Conservation (phyloP, 2,888 invertebrate genomes). For the Scaptomyza cyrtandrae region DNA sequence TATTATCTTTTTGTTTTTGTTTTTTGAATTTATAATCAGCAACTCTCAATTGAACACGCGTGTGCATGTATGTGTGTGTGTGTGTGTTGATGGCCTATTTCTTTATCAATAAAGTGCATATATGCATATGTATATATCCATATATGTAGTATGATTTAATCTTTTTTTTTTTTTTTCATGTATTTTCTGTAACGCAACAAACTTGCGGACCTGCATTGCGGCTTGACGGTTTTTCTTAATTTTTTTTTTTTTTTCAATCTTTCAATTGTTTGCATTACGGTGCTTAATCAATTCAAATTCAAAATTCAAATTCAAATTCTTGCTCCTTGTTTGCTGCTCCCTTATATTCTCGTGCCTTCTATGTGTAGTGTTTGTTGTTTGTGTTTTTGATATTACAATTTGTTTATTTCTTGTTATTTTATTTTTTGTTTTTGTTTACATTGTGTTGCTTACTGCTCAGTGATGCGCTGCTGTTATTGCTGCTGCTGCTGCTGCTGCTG, state of each 20-base stretch:
- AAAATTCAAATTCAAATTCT: neutral
- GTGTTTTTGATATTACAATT: slow-evolving; percentile 3
- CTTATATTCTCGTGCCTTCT: slow-evolving; percentile 33
- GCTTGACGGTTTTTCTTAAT: neutral
- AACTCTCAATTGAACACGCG: slow-evolving; percentile 16
- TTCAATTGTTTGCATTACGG: neutral
- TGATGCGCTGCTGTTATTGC: slow-evolving; percentile 8
- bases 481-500: neutral
- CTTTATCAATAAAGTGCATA: slow-evolving; percentile 30
- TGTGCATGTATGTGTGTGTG: slow-evolving; percentile 10
- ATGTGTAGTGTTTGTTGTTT: slow-evolving; percentile 26
- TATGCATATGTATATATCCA: slow-evolving; percentile 42
- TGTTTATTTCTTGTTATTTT: slow-evolving; percentile 19
- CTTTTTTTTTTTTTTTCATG: slow-evolving; percentile 41
- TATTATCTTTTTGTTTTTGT: neutral
- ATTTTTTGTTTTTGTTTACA: slow-evolving; percentile 14
- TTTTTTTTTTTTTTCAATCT: neutral
- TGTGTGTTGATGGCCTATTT: slow-evolving; percentile 12
- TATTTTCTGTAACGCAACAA: slow-evolving; percentile 30
- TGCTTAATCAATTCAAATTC: slow-evolving; percentile 1
- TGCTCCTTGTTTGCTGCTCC: slow-evolving; percentile 9
- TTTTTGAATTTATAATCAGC: slow-evolving; percentile 23
- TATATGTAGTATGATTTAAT: slow-evolving; percentile 43
- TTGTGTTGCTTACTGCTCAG: slow-evolving; percentile 29
- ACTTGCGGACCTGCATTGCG: slow-evolving; percentile 31